These are phyloP conservation scores for Larimichthys polyactis DNA, from an alignment of 2,113 vertebrate genomes.

Conservation along the genomic window DNA sequence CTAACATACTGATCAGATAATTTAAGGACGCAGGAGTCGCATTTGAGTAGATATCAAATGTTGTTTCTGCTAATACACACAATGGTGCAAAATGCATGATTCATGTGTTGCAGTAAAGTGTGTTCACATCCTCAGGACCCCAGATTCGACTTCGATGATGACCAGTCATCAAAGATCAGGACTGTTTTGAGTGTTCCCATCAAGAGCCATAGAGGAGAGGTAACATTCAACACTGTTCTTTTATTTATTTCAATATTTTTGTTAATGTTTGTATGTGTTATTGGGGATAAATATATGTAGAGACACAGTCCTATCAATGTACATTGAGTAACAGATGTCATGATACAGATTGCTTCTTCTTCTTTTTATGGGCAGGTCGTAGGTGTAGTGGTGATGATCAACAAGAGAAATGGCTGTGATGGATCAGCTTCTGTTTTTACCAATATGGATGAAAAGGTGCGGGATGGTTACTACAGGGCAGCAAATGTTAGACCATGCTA, in stretches of 20 bases:
- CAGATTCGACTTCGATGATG: conserved; percentile 87
- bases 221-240: conserved; percentile 47
- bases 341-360: neutral
- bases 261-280: neutral
- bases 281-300: neutral
- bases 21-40: neutral
- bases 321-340: neutral
- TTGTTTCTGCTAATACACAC: neutral
- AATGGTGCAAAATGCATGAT: neutral
- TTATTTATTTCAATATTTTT: neutral
- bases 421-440: conserved; percentile 57
- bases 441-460: conserved; percentile 73
- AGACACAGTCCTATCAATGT: neutral
- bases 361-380: conserved; percentile 58
- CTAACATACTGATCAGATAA: neutral
- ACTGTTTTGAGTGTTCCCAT: conserved; percentile 92
- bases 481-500: neutral
- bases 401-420: conserved; percentile 50
- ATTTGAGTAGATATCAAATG: neutral
- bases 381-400: conserved; percentile 64
- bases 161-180: conserved; percentile 88
- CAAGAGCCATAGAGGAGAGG: conserved; percentile 91
- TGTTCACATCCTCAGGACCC: conserved; percentile 84
- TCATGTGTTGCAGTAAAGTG: neutral
- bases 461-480: neutral